Base-by-base conservation (phyloP, 2,797 vertebrate species). In the Bufotes viridis region DNA sequence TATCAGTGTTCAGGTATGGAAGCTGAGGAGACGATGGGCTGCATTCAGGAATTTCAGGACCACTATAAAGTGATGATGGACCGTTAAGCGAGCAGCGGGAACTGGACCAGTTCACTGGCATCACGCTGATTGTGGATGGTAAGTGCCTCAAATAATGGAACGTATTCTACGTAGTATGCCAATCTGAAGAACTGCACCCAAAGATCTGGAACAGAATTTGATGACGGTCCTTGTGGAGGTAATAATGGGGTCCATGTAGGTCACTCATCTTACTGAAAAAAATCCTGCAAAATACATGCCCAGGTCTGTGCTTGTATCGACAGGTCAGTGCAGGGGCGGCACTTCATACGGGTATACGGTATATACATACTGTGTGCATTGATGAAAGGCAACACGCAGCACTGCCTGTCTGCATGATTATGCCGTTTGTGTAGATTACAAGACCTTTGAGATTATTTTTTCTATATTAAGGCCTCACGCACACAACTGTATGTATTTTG, bases 21-120 rank as follows among this genome's bases (percentile, higher is more conserved):
- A 93, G 96, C 95, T 0, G 97, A 97, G 90, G 95, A 95, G 92
- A 96, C 93, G 22, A 95, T 91, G 94, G 95, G 95, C 90, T 95
- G 93, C 91, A 93, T 96, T 89, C 96, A 94, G 89, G 96, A 98
- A 91, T 99, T 99, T 90, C 98, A 97, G 15, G 97, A 96, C 75
- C 98, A 99, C 93, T 99, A 99, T 92, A 99, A 99, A 94, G 97
- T 98, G 91, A 99, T 99, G 96, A 94, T 99, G 95, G 97, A 98
- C 92, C 97, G 98, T 93, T 99, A 69, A 99, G 99, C 87, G 98
- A 99, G 87, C 98, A 99, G 85, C 95, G 98, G 58, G 97, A 97
- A 89, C 95, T 97, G 87, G 97, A 99, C 92, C 97, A 99, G 91
- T 99, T 99, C 92, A 99, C 98, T 17, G 98, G 99, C 92, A 99